These are phyloP conservation scores for Gisinianus flammeolus DNA, from an alignment of 2,888 invertebrate species.

Conservation along the genomic window DNA sequence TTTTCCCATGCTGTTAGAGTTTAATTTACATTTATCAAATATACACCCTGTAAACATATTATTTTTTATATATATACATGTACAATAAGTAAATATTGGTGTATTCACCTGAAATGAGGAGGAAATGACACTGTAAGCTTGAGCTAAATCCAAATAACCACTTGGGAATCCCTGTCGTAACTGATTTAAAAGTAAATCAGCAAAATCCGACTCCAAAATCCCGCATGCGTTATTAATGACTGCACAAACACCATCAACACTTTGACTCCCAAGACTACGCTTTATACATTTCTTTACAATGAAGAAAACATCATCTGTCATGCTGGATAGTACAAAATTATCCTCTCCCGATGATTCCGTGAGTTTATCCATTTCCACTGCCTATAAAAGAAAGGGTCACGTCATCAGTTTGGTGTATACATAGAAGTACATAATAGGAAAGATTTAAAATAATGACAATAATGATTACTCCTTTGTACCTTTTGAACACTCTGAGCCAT, in stretches of 20 bases:
- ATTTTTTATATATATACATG: no score
- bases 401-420: background rate
- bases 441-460: background rate
- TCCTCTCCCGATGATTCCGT: slow-evolving; percentile 70
- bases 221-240: slow-evolving; percentile 92
- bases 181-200: slow-evolving; percentile 73
- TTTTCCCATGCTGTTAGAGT: slow-evolving; percentile 79
- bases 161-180: slow-evolving; percentile 67
- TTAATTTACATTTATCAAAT: no score
- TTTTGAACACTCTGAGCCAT: slow-evolving; percentile 93
- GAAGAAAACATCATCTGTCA: slow-evolving; percentile 98
- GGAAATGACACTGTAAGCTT: slow-evolving; percentile 83
- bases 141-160: slow-evolving; percentile 77
- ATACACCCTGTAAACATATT: no score
- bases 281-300: slow-evolving; percentile 95
- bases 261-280: slow-evolving; percentile 87
- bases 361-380: slow-evolving; percentile 77
- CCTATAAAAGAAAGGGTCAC: slow-evolving; percentile 62
- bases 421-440: background rate
- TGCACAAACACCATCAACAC: slow-evolving; percentile 94
- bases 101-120: slow-evolving; percentile 76
- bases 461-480: no score
- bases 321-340: slow-evolving; percentile 70
- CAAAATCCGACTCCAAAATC: slow-evolving; percentile 83
- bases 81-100: no score